Evolutionary conservation across 2,797 vertebrate genomes (phyloP), one percentile per base, ranked within the genome.

Genomic region (Cynopterus sphinx): DNA sequence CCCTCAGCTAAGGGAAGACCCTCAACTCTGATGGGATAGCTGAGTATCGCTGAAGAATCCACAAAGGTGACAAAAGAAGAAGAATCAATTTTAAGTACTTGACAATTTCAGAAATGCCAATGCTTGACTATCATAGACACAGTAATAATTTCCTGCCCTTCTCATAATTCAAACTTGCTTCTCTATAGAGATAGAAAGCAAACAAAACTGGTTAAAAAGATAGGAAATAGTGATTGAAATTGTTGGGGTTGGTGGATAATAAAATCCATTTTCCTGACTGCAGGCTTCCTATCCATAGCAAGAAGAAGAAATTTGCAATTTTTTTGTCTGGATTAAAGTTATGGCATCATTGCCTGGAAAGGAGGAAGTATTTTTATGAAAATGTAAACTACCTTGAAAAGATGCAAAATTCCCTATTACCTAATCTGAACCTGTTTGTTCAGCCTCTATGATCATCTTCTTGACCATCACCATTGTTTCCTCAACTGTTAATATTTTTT

Each of bases 301-400:
- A 17, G 4, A 86, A 82, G 19, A 84, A 86, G 49, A 59, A 55
- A 49, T 71, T 9, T 67, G 22, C 31, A 84, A 2, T 93, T 91
- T 70, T 79, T 22, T 77, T 19, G 67, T 63, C 33, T 90, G 11
- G 17, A 77, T 63, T 55, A 31, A 26, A 83, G 55, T 63, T 33
- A 53, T 61, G 39, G 51, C 15, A 17, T 19, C 33, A 68, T 55
- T 65, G 2, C 13, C 59, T 79, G 5, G 46, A 19, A 46, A 93
- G 92, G 78, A 8, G n/a, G 22, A 84, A 90, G 59, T 61, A 73
- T 43, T 78, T 89, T 65, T 9, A 86, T 19, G 21, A 90, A 94
- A 78, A 49, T n/a, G 53, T 90, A 88, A 93, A 9, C 9, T 16
- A 65, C 33, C 11, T n/a, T 88, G 15, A 82, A 87, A 94, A 85